These are phyloP conservation scores for Thalassaphorura encarpata DNA, from an alignment of 1,140 invertebrate species.

Conservation along the genomic window DNA sequence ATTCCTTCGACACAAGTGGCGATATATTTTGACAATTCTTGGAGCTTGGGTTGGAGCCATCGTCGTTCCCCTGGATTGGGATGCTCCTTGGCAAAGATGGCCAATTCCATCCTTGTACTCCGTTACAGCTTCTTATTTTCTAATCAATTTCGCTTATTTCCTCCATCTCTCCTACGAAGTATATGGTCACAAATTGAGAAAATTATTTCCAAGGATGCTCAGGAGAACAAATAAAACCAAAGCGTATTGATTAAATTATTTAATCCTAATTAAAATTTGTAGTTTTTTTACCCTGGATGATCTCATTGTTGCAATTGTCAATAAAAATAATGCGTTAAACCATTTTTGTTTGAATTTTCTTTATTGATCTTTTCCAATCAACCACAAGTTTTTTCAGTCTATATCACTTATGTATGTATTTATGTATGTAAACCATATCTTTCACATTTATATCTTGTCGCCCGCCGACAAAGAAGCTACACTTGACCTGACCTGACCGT, in stretches of 20 bases:
- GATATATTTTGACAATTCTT: constrained; percentile 43
- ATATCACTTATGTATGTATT: neutral
- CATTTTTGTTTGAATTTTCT: neutral
- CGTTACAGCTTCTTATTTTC: neutral
- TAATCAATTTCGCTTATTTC: constrained; percentile 13
- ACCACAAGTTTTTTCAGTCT: neutral
- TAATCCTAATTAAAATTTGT: neutral
- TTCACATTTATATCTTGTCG: too few relatives aligned
- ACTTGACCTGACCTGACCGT: too few relatives aligned
- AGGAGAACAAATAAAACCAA: neutral
- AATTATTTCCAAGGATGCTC: neutral
- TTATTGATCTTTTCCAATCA: neutral
- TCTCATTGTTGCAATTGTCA: too few relatives aligned
- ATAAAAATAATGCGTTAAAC: too few relatives aligned
- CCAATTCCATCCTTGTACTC: constrained; percentile 53
- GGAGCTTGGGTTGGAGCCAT: constrained; percentile 81
- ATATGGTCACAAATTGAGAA: neutral
- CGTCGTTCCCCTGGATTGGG: constrained; percentile 86
- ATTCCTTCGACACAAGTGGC: constrained; percentile 24
- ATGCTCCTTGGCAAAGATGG: constrained; percentile 73
- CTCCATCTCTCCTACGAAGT: neutral
- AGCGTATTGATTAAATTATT: neutral
- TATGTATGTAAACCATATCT: too few relatives aligned
- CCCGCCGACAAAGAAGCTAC: too few relatives aligned
- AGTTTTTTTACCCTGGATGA: too few relatives aligned